Evolutionary conservation across 2,888 invertebrate species (phyloP).

Genomic region (Petrolisthes cinctipes): DNA sequence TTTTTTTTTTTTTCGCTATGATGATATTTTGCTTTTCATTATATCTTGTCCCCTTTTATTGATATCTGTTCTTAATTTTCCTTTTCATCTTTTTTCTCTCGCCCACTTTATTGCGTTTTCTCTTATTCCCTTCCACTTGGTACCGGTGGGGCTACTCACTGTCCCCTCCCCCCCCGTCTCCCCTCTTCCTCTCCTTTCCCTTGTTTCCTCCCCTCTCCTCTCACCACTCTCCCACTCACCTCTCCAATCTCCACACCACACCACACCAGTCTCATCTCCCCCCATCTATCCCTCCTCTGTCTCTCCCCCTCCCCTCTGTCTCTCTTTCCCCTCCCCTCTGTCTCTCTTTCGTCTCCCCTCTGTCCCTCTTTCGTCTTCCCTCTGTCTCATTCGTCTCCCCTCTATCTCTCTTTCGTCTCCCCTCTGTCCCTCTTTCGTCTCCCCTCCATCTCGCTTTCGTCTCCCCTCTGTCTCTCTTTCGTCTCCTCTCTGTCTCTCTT

Average conservation of each 20-base stretch:
- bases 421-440: neutral
- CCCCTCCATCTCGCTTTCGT: neutral
- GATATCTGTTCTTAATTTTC: neutral
- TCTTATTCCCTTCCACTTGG: neutral
- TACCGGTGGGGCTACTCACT: neutral
- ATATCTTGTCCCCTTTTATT: neutral
- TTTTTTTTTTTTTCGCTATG: neutral
- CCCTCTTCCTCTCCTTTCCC: neutral
- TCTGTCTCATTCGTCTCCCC: neutral
- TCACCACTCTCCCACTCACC: neutral
- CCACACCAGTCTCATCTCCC: neutral
- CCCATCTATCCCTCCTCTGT: neutral
- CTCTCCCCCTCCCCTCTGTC: neutral
- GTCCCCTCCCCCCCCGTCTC: slow-evolving; percentile 8
- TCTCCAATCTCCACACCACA: neutral
- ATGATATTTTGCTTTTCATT: neutral
- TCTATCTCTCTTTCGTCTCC: neutral
- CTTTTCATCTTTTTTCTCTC: neutral
- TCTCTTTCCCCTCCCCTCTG: neutral
- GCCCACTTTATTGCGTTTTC: neutral
- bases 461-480: neutral
- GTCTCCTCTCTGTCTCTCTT: neutral
- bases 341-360: neutral
- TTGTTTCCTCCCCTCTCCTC: neutral
- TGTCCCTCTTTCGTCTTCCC: neutral